Base-by-base conservation (phyloP, 2,888 invertebrate genomes). In the Mythimna loreyi region DNA sequence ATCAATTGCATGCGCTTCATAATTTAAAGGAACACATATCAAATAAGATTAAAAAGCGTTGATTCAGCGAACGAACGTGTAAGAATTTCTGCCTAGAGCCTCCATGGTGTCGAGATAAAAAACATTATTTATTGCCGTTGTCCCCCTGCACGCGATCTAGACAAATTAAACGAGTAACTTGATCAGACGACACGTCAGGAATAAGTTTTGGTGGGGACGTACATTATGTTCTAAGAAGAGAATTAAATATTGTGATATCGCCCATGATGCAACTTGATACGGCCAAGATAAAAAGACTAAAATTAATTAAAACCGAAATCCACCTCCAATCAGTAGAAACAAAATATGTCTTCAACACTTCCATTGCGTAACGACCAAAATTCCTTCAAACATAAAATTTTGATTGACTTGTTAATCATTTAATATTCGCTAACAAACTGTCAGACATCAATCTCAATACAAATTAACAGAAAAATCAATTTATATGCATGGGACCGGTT, bases 151-250 rank as follows among this genome's bases (percentile, higher is more conserved):
- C 91, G 94, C 93, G 91, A 93, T 93, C 93, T 94, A 92, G 93
- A 95, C 94, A 94, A 95, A 95, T 94, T 94, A 93, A 93, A 92
- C 86, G 86, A 84, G 95, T 94, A 94, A 95, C 94, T 89, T 94
- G 95, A 95, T 93, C 92, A 87, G 87, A 85, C 82, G 83, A 85
- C 87, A 83, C 85, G 87, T 84, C 81, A 84, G 79, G 86, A 85
- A 86, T 90, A 87, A 86, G 86, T 90, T 91, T 90, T 85, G 86
- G 90, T 90, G 85, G 82, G 82, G 83, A 83, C 78, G 73, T 79
- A 80, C 85, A 87, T 88, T 87, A 90, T 89, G 85, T 88, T 89
- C 87, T 85, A 80, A 88, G 87, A 88, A 86, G 70, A 78, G 78
- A 87, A 86, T 87, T 85, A 85, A 83, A 86, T 85, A 82, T 68